phyloP scores from a whole-genome alignment of 2,797 vertebrate genomes.

The Anguilla anguilla region DNA sequence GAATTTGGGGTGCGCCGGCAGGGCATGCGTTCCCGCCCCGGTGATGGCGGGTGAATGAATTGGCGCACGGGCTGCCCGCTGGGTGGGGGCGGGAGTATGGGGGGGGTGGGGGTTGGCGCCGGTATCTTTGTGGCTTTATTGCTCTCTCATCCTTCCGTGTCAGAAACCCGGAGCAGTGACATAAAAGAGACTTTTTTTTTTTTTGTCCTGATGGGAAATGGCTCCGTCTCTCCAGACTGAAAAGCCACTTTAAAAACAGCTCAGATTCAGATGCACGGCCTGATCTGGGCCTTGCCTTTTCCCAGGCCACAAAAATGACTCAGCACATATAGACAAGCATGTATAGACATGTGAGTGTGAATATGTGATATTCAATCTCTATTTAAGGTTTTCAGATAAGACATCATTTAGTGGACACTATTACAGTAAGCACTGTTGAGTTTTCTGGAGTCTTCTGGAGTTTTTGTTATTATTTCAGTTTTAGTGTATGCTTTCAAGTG shows the following conservation, averaged over 20 bases:
- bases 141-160: slow-evolving; percentile 2
- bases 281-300: neutral
- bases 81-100: neutral
- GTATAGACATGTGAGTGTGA: neutral
- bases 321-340: no score
- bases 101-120: neutral
- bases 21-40: neutral
- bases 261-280: neutral
- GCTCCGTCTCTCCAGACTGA: neutral
- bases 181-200: neutral
- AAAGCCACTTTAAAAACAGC: neutral
- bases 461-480: no score
- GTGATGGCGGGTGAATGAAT: neutral
- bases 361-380: neutral
- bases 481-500: no score
- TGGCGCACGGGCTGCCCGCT: neutral
- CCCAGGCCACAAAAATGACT: neutral
- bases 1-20: neutral
- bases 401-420: neutral
- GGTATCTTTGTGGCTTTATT: neutral
- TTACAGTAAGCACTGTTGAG: neutral
- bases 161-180: neutral
- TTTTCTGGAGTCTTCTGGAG: no score
- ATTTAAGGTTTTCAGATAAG: neutral
- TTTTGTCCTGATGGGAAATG: neutral